A percentile compares a stretch with the other conserved stretches of the same genome.
Evolutionary conservation across 1,140 invertebrate species (phyloP).

Genomic region (Bursaphelenchus mucronatus): DNA sequence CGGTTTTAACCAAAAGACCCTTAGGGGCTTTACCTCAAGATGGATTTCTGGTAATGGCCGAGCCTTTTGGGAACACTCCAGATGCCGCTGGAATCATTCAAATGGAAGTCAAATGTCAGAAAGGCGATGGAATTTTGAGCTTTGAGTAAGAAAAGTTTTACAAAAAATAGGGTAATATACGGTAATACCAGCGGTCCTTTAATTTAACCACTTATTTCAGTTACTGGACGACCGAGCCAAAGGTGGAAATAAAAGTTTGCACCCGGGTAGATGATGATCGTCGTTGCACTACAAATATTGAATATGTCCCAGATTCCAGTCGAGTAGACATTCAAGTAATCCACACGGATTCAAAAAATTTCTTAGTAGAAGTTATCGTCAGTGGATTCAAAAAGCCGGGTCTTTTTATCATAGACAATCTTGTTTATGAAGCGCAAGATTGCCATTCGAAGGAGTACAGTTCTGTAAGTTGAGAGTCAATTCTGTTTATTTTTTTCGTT

Average conservation of each 20-base stretch:
- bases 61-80: constrained; percentile 25
- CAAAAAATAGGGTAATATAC: background rate
- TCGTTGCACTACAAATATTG: constrained; percentile 32
- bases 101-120: constrained; percentile 30
- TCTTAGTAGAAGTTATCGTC: constrained; percentile 37
- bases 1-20: constrained; percentile 19
- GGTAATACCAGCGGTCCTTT: constrained; percentile 7
- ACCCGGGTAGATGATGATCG: constrained; percentile 28
- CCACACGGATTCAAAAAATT: constrained; percentile 18
- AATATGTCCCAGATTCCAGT: constrained; percentile 23
- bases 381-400: constrained; percentile 19
- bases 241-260: constrained; percentile 33
- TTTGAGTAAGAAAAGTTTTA: constrained; percentile 29
- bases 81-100: constrained; percentile 22
- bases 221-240: constrained; percentile 30
- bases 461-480: background rate
- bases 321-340: constrained; percentile 31
- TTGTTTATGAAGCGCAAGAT: constrained; percentile 28
- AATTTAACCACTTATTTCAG: constrained; percentile 16
- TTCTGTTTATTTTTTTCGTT: background rate
- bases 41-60: constrained; percentile 27
- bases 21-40: constrained; percentile 20
- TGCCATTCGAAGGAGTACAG: constrained; percentile 14
- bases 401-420: constrained; percentile 33
- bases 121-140: constrained; percentile 30